phyloP scores from a whole-genome alignment of 2,888 invertebrate species.

The Apoda limacodes region DNA sequence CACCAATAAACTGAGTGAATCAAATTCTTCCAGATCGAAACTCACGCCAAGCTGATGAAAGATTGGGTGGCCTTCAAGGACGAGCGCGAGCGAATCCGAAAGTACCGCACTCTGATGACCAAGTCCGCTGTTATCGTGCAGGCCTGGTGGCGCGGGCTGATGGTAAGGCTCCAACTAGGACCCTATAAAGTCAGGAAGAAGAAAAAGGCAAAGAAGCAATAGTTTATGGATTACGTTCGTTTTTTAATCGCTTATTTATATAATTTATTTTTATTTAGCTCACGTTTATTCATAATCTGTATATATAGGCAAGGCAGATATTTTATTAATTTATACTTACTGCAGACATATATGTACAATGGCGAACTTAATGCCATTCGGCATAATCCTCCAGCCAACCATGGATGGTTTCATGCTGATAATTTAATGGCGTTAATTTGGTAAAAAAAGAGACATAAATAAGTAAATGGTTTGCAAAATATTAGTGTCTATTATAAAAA shows the following conservation, averaged over 20 bases:
- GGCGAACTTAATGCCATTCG: too few species aligned
- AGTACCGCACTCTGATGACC: slow-evolving; percentile 35
- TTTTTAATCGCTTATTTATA: too few species aligned
- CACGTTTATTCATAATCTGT: slow-evolving; percentile 4
- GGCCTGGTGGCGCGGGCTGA: slow-evolving; percentile 55
- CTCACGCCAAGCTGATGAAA: slow-evolving; percentile 27
- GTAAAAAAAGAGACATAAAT: too few species aligned
- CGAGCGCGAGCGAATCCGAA: slow-evolving; percentile 32
- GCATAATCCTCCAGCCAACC: too few species aligned
- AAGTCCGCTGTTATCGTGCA: slow-evolving; percentile 38
- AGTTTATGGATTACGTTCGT: too few species aligned
- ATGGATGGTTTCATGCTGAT: too few species aligned
- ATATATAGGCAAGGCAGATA: slow-evolving; percentile 1
- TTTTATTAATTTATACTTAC: slow-evolving; percentile 1
- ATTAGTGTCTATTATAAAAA: too few species aligned
- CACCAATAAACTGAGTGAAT: too few species aligned
- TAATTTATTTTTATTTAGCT: too few species aligned
- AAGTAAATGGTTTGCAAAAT: too few species aligned
- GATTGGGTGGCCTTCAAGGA: slow-evolving; percentile 39
- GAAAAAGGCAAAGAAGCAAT: slow-evolving; percentile 20
- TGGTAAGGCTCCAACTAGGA: slow-evolving; percentile 43
- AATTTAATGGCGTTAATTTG: too few species aligned
- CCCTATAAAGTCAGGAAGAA: slow-evolving; percentile 32
- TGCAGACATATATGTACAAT: slow-evolving; percentile 3
- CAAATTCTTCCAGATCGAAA: slow-evolving; percentile 34